A percentile compares a stretch with the other conserved stretches of the same genome.
phyloP scores from a whole-genome alignment of 2,113 vertebrate genomes.

The Butorides virescens region DNA sequence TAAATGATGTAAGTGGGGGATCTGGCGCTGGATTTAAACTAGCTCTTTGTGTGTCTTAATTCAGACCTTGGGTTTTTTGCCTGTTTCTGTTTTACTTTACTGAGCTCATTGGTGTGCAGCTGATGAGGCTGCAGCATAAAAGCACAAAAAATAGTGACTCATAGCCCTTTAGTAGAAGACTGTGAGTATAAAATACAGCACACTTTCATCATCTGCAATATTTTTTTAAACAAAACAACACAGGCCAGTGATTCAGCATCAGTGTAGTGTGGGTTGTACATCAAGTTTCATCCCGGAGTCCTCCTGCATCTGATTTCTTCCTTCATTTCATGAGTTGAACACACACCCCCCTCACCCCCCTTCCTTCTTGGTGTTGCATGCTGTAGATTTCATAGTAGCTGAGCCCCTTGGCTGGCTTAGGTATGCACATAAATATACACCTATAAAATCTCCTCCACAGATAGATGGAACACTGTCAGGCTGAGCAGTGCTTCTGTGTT shows the following conservation, averaged over 20 bases:
- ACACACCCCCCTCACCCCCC: accelerated
- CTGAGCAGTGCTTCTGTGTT: not conserved
- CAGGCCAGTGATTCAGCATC: slow-evolving; percentile 40
- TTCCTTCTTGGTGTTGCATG: not conserved
- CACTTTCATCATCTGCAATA: not conserved
- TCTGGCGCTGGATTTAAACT: not conserved
- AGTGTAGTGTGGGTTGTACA: not conserved
- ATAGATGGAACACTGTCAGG: not conserved
- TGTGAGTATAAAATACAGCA: not conserved
- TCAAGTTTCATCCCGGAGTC: not conserved
- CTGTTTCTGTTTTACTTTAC: not conserved
- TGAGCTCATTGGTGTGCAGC: not conserved
- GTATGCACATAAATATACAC: not conserved
- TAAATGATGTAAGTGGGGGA: not conserved
- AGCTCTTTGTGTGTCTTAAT: not conserved
- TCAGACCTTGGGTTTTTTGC: not conserved
- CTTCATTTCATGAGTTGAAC: not conserved
- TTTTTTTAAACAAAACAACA: not conserved
- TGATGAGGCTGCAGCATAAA: not conserved
- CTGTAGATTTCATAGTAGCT: not conserved
- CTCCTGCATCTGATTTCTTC: not conserved
- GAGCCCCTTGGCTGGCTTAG: not conserved
- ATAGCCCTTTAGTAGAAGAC: not conserved
- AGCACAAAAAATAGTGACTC: slow-evolving; percentile 14
- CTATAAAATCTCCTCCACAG: not conserved